A percentile compares a stretch with the other conserved stretches of the same genome.
phyloP scores from a whole-genome alignment of 2,888 invertebrate genomes.

The Torymus texanus region DNA sequence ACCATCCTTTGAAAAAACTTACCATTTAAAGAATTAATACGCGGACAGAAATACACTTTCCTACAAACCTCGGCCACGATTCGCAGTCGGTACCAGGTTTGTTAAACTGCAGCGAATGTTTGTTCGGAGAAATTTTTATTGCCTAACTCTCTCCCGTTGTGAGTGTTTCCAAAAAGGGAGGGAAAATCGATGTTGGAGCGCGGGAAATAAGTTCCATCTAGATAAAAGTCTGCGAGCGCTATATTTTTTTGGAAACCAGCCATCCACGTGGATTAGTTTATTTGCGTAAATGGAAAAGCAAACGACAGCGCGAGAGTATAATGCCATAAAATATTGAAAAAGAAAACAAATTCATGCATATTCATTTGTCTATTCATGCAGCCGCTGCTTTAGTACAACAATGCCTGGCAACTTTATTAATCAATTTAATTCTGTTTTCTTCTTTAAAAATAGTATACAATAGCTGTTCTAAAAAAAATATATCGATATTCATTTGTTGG shows the following conservation, averaged over 20 bases:
- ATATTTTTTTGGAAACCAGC: slow-evolving; percentile 4
- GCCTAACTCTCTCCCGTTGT: neutral
- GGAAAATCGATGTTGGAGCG: neutral
- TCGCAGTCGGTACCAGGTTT: too few relatives aligned
- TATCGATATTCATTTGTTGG: too few relatives aligned
- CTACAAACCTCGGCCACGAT: too few relatives aligned
- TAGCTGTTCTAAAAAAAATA: too few relatives aligned
- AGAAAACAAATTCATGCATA: neutral
- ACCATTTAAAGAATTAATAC: too few relatives aligned
- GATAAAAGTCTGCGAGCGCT: neutral
- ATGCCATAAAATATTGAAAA: neutral
- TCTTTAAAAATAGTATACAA: too few relatives aligned
- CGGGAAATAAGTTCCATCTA: neutral
- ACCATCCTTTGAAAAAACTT: too few relatives aligned
- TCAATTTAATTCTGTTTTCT: too few relatives aligned
- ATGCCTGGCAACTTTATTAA: too few relatives aligned
- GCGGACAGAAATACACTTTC: too few relatives aligned
- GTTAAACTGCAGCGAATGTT: too few relatives aligned
- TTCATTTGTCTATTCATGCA: neutral
- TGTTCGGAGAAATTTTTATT: neutral
- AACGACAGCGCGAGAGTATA: neutral
- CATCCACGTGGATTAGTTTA: neutral
- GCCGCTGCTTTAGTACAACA: too few relatives aligned
- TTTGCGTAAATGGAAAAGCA: neutral
- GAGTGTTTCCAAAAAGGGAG: neutral